Base-by-base conservation (phyloP, 2,113 vertebrate species). In the Grammatotria lemairii region DNA sequence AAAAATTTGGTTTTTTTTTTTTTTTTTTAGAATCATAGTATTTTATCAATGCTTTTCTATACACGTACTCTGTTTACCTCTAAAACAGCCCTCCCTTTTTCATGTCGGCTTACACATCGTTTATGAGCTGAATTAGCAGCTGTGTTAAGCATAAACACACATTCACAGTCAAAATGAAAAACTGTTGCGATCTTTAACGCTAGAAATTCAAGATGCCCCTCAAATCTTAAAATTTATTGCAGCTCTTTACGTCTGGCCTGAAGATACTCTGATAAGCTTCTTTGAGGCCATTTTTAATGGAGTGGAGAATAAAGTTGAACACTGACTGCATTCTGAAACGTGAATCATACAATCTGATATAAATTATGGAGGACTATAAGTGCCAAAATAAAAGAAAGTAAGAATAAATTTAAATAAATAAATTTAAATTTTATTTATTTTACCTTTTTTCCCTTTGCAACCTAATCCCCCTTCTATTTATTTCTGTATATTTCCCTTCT, bases 11-110 rank as follows among this genome's bases (percentile, higher is more conserved):
- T 26, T 90, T 21, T 53, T 19, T 19, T 57, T 94, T 82, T 82
- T 90, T 87, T 91, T 47, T 16, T 47, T 53, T 91, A 89, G 68
- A 88, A 81, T 91, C 65, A 84, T 89, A 86, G 17, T 83, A 81
- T 89, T 92, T 93, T 82, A 91, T 88, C 87, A 88, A 86, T 80
- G 65, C 55, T 84, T 94, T 89, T 95, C 92, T 93, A 85, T 95
- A 95, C 92, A 93, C 82, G 79, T 92, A 83, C 91, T 94, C 87
- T 87, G 7, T 87, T 87, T 54, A 84, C 70, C 88, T 87, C 88
- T 81, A 90, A 91, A 93, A 93, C 73, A 49, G 35, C 60, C 21
- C 78, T 33, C 84, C 54, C 49, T 81, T 81, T 88, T 88, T 86
- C 70, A 35, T 60, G 73, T 87, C 5, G 57, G 70, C 83, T 85